phyloP scores from a whole-genome alignment of 2,113 vertebrate genomes.

The Otis tarda region DNA sequence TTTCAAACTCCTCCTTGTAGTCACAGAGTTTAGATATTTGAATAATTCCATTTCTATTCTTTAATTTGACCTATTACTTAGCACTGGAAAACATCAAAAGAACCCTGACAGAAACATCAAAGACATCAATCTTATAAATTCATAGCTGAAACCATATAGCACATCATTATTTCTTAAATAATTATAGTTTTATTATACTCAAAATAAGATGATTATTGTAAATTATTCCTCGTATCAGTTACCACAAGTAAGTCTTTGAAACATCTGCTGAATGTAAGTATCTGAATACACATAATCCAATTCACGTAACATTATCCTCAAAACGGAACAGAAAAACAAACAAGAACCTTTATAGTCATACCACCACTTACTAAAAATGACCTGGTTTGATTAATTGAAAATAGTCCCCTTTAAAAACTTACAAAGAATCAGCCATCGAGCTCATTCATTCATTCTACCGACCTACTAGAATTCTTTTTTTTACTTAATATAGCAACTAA shows the following conservation, averaged over 20 bases:
- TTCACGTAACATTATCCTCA: neutral
- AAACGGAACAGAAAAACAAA: conserved; percentile 26
- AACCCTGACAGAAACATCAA: conserved; percentile 45
- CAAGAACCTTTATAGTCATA: neutral
- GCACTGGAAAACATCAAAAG: conserved; percentile 53
- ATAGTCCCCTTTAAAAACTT: neutral
- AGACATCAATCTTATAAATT: conserved; percentile 38
- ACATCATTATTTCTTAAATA: conserved; percentile 24
- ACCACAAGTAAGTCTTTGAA: conserved; percentile 19
- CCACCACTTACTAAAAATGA: neutral
- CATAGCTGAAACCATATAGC: conserved; percentile 9
- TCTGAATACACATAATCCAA: conserved; percentile 36
- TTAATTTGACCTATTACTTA: conserved; percentile 56
- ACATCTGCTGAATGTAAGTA: conserved; percentile 2
- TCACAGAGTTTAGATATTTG: neutral
- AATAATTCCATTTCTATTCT: conserved; percentile 30
- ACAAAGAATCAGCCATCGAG: neutral
- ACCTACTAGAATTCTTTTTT: neutral
- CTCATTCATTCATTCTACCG: neutral
- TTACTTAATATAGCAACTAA: neutral
- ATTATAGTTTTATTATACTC: conserved; percentile 52
- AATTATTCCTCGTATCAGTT: conserved; percentile 48
- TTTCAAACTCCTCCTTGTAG: neutral
- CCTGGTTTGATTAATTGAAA: neutral
- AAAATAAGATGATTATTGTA: conserved; percentile 39